Base-by-base conservation (phyloP, 1,140 invertebrate genomes). In the Drosophila guanche region DNA sequence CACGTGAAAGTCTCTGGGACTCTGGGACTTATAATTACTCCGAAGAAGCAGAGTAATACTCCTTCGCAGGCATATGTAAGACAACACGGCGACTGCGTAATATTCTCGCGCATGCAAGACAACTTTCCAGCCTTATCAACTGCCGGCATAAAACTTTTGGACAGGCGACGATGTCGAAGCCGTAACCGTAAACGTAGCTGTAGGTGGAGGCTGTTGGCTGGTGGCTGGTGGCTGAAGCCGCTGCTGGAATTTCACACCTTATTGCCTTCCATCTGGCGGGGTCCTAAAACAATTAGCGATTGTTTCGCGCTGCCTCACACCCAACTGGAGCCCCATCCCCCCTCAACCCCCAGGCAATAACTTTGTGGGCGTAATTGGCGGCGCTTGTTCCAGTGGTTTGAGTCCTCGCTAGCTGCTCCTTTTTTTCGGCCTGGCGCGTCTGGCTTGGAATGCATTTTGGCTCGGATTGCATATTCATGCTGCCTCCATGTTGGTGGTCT, bases 241-340 rank as follows among this genome's bases (percentile, higher is more conserved):
- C 55, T 70, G 59, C 83, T 86, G 69, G 78, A 86, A 86, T 86
- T 88, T 88, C 83, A 86, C 81, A 86, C 81, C 81, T 88, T 86
- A 78, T 78, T 88, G 83, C 83, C 63, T 58, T 46, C 43, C 69
- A 55, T 51, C 40, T 67, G 55, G 40, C 43, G 69, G 43, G 65
- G 74, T 68, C 77, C 68, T 81, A 72, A 88, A 86, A 88, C 81
- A 86, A 86, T 86, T 86, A 86, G 77, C 81, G 65, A 81, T 62
- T 56, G 57, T 55, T 62, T 58, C 20, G 22, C 23, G 1, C 10
- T 4, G 40, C 3, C 25, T 43, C 5, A 2, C 3, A 7, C 20
- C 33, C 7, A 25, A 8, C 40, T 4, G 20, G 5, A 20, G 3
- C 12, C 4, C 33, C 61, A 67, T 48, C 22, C 29, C 27, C 42